These are phyloP conservation scores for Daktulosphaira vitifoliae DNA, from an alignment of 1,140 invertebrate species.

Conservation along the genomic window DNA sequence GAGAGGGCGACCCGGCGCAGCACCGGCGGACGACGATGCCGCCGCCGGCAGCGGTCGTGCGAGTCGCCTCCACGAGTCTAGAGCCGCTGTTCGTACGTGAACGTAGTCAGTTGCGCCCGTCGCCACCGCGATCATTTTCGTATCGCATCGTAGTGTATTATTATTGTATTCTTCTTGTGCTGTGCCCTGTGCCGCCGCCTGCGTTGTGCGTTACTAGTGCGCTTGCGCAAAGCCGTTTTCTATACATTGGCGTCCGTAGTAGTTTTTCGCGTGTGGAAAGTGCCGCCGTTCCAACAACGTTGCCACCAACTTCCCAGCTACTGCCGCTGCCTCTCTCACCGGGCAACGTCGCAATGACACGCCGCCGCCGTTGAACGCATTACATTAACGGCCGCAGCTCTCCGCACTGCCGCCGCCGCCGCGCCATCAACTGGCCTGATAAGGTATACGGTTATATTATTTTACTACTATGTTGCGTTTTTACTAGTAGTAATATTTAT, in stretches of 20 bases:
- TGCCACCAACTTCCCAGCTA: neutral
- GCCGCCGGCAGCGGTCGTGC: constrained; percentile 15
- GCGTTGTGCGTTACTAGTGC: neutral
- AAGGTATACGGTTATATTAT: too few relatives aligned
- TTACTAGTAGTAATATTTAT: too few relatives aligned
- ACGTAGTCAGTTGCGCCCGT: constrained; percentile 1
- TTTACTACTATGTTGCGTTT: too few relatives aligned
- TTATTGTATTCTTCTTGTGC: too few relatives aligned
- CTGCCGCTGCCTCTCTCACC: neutral
- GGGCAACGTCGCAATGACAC: constrained; percentile 30
- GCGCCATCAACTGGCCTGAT: too few relatives aligned
- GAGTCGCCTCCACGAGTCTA: constrained; percentile 13
- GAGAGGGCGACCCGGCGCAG: neutral
- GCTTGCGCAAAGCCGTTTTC: too few relatives aligned
- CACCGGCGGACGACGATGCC: neutral
- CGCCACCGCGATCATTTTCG: neutral
- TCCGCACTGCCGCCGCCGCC: too few relatives aligned
- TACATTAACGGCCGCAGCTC: too few relatives aligned
- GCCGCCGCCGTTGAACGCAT: neutral
- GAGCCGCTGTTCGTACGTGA: constrained; percentile 8
- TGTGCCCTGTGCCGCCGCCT: neutral
- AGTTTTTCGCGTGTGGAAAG: constrained; percentile 33
- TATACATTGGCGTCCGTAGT: neutral
- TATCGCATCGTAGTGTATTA: neutral
- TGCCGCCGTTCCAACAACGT: constrained; percentile 5